These are phyloP conservation scores for Catostomus latipinnis DNA, from an alignment of 2,797 vertebrate genomes.

Conservation along the genomic window DNA sequence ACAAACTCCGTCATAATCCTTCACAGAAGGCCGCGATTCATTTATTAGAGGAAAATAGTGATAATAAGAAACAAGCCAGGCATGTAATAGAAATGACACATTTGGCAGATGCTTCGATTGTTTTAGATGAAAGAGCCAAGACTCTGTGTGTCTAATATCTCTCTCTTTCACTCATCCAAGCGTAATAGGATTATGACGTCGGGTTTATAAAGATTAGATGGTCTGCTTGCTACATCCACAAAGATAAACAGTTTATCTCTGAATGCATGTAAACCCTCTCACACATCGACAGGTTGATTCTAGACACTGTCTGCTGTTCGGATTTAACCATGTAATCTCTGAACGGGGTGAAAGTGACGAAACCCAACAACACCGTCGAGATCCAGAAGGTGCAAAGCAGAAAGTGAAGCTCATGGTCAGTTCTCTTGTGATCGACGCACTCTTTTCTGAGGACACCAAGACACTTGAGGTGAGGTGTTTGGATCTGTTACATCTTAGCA, in stretches of 20 bases:
- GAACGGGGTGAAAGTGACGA: not conserved
- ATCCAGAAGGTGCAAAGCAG: too few species aligned
- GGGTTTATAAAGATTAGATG: slow-evolving; percentile 17
- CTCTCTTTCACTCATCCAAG: not conserved
- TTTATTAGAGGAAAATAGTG: not conserved
- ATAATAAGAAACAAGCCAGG: not conserved
- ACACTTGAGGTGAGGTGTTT: too few species aligned
- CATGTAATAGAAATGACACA: too few species aligned
- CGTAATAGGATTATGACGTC: slow-evolving; percentile 39
- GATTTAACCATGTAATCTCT: slow-evolving; percentile 11
- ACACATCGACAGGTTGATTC: not conserved
- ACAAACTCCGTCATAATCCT: slow-evolving; percentile 28
- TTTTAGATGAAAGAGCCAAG: too few species aligned
- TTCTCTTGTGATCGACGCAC: too few species aligned
- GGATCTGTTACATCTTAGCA: too few species aligned
- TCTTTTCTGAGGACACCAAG: too few species aligned
- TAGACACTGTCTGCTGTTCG: not conserved
- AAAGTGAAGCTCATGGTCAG: too few species aligned
- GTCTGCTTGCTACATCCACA: not conserved
- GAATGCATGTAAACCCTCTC: not conserved
- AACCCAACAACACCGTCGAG: not conserved
- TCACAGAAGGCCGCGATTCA: not conserved
- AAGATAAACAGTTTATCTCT: not conserved
- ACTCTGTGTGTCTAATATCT: too few species aligned
- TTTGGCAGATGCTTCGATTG: not conserved